A percentile compares a stretch with the other conserved stretches of the same genome.
phyloP scores from a whole-genome alignment of 1,140 invertebrate genomes.

The Odontomachus brunneus region DNA sequence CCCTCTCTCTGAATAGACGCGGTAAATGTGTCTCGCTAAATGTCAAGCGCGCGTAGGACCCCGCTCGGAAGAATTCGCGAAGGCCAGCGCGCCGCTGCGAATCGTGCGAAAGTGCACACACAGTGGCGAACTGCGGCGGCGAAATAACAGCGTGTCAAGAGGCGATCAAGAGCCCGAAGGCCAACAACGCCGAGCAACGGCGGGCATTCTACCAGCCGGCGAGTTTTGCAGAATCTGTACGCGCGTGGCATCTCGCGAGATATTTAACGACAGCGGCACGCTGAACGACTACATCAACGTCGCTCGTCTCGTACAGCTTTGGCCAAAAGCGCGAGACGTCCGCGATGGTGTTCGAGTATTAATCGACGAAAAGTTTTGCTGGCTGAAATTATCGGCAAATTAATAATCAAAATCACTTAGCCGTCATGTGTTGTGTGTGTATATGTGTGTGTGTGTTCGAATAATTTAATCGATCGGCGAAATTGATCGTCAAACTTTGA shows the following conservation, averaged over 20 bases:
- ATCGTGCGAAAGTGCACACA: constrained; percentile 19
- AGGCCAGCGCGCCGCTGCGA: background rate
- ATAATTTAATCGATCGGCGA: no score
- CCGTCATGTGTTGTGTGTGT: no score
- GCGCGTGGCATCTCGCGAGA: constrained; percentile 9
- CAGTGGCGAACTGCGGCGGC: constrained; percentile 6
- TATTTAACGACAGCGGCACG: constrained; percentile 26
- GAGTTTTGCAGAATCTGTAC: constrained; percentile 45
- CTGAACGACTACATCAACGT: constrained; percentile 37
- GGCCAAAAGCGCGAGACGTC: background rate
- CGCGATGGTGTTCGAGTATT: no score
- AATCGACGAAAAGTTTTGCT: no score
- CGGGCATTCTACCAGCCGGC: background rate
- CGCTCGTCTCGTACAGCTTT: background rate
- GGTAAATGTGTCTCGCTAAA: constrained; percentile 15
- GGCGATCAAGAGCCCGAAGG: constrained; percentile 36
- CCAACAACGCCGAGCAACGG: background rate
- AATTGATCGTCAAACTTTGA: no score
- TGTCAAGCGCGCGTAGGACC: constrained; percentile 4
- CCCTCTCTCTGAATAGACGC: background rate
- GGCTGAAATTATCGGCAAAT: no score
- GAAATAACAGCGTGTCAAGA: background rate
- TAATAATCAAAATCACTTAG: no score
- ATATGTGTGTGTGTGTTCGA: no score
- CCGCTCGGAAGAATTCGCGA: constrained; percentile 22